A percentile compares a stretch with the other conserved stretches of the same genome.
These are phyloP conservation scores for Mormyrus iriodes DNA, from an alignment of 2,113 vertebrate species.

Conservation along the genomic window DNA sequence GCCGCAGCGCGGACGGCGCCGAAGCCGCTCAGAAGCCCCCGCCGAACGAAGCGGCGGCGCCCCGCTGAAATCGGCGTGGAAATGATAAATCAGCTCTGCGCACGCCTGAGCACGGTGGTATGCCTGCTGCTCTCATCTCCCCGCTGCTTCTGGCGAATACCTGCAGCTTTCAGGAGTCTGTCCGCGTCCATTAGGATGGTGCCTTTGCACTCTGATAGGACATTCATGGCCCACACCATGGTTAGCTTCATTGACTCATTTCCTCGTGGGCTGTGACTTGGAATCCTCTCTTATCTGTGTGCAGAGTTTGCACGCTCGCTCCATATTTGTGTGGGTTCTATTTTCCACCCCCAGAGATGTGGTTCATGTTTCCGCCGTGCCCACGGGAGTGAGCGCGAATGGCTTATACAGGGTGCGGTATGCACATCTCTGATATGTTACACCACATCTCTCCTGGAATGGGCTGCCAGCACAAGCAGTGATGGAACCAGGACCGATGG, in stretches of 20 bases:
- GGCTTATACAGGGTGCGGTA: not conserved
- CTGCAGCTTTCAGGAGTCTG: not conserved
- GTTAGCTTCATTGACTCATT: not conserved
- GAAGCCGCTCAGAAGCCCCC: not conserved
- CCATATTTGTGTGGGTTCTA: not conserved
- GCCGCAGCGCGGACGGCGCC: not conserved
- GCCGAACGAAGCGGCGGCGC: not conserved
- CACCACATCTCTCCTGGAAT: not conserved
- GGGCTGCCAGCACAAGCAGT: not conserved
- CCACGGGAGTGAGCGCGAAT: not conserved
- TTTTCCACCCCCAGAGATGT: not conserved
- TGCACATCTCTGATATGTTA: not conserved
- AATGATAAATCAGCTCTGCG: not conserved
- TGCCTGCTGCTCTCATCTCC: not conserved
- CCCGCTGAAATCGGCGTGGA: not conserved
- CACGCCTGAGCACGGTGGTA: not conserved
- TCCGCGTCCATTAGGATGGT: not conserved
- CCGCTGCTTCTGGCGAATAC: not conserved
- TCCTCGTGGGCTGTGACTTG: not conserved
- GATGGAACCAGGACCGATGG: not conserved
- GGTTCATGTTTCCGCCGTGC: not conserved
- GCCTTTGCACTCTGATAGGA: not conserved
- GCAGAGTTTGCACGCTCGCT: not conserved
- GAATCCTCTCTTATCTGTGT: not conserved
- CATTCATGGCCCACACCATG: not conserved